Conservation (phyloP, 2,888 invertebrate genomes). For the Euproctis similis region DNA sequence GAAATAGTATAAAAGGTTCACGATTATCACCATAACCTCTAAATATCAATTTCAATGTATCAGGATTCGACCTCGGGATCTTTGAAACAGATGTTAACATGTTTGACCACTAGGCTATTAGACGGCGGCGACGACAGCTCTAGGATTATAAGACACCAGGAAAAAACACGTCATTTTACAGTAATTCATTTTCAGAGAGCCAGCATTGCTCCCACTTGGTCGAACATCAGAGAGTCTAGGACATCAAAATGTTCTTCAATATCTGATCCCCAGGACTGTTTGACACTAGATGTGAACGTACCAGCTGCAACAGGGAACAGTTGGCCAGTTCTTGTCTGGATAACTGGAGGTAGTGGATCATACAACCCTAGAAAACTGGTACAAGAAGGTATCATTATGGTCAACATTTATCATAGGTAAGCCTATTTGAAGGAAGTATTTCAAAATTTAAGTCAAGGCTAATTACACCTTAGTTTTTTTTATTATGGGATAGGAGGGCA, state of each 20-base stretch:
- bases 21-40: too few species aligned
- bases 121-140: too few species aligned
- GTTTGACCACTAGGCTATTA: too few species aligned
- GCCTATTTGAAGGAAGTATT: background rate
- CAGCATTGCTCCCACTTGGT: slow-evolving; percentile 53
- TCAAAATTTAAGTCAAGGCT: background rate
- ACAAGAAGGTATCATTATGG: slow-evolving; percentile 45
- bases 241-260: slow-evolving; percentile 33
- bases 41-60: too few species aligned
- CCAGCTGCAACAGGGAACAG: slow-evolving; percentile 50
- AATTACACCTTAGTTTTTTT: background rate
- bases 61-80: too few species aligned
- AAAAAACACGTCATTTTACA: too few species aligned
- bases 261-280: slow-evolving; percentile 74
- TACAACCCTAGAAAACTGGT: slow-evolving; percentile 46
- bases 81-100: too few species aligned
- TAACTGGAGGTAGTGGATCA: slow-evolving; percentile 39
- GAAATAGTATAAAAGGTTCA: too few species aligned
- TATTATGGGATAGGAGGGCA: background rate
- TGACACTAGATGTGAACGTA: slow-evolving; percentile 79
- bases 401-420: slow-evolving; percentile 56
- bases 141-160: too few species aligned
- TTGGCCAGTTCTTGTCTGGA: slow-evolving; percentile 59
- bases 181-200: slow-evolving; percentile 40
- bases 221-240: slow-evolving; percentile 37